Evolutionary conservation across 2,888 invertebrate species (phyloP).

Genomic region (Aquatica leii): DNA sequence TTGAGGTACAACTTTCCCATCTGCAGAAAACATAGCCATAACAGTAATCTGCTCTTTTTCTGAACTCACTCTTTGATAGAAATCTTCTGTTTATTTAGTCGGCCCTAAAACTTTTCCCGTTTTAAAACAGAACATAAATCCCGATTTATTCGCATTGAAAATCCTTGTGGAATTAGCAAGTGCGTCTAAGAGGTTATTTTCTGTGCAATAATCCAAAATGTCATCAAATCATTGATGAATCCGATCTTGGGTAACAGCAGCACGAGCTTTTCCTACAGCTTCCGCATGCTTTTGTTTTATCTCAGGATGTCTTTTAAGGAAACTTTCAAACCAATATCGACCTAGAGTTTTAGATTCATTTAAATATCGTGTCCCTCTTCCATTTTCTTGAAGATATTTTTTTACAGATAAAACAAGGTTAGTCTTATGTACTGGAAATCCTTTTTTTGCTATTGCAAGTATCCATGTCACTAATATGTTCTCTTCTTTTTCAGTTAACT

Average conservation of each 20-base stretch:
- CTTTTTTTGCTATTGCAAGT: not conserved
- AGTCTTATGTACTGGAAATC: not conserved
- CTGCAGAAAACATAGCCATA: conserved; percentile 11
- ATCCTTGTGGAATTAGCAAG: conserved; percentile 7
- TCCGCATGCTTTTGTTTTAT: conserved; percentile 25
- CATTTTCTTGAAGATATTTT: conserved; percentile 2
- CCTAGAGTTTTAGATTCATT: conserved; percentile 10
- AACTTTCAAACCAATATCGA: conserved; percentile 7
- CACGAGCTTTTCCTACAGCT: conserved; percentile 28
- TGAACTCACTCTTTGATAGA: conserved; percentile 5
- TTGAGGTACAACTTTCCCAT: conserved; percentile 18
- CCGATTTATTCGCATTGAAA: conserved; percentile 4
- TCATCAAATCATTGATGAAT: conserved; percentile 19
- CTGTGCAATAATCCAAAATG: conserved; percentile 7
- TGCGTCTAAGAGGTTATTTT: conserved; percentile 4
- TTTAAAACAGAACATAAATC: conserved; percentile 11
- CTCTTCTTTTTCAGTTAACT: not conserved
- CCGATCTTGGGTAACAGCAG: conserved; percentile 25
- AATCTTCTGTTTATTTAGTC: not conserved
- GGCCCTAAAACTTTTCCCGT: conserved; percentile 14
- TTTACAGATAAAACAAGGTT: conserved; percentile 1
- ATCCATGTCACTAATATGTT: too few species aligned
- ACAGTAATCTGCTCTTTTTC: too few species aligned
- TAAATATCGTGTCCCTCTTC: conserved; percentile 9
- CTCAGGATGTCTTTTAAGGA: conserved; percentile 15